Conservation (phyloP, 2,797 vertebrate genomes). For the Sebastes vulpes region DNA sequence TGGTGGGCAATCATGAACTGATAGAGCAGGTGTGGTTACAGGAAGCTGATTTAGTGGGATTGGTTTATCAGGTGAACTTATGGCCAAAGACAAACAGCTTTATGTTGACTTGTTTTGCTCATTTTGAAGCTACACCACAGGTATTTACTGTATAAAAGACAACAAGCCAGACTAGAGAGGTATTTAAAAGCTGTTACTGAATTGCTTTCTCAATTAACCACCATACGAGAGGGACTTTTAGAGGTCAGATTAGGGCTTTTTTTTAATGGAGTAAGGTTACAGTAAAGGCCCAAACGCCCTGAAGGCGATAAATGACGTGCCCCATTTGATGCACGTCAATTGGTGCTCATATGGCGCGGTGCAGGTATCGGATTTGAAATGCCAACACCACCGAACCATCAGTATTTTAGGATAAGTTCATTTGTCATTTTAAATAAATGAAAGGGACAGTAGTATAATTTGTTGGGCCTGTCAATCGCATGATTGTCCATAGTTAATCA, state of each 20-base stretch:
- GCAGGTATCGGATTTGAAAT: too few species aligned
- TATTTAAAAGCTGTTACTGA: background rate
- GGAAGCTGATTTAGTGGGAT: background rate
- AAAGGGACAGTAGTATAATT: too few species aligned
- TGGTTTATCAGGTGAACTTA: constrained; percentile 21
- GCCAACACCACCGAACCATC: too few species aligned
- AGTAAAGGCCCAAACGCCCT: too few species aligned
- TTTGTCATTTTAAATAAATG: too few species aligned
- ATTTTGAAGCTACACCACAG: background rate
- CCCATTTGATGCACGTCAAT: too few species aligned
- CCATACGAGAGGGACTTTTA: background rate
- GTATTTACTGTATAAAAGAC: background rate
- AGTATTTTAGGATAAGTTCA: too few species aligned
- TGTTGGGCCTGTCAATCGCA: too few species aligned
- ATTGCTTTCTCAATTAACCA: background rate
- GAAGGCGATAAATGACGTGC: too few species aligned
- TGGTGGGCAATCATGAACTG: background rate
- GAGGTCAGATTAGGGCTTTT: background rate
- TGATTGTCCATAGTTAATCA: too few species aligned
- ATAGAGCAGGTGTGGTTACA: constrained; percentile 38
- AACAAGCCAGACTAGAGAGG: too few species aligned
- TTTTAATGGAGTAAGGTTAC: background rate
- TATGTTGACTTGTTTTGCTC: background rate
- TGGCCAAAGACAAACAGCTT: constrained; percentile 1
- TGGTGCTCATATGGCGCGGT: rapidly evolving